These are phyloP conservation scores for Amblyjoppa fuscipennis DNA, from an alignment of 2,888 invertebrate species.

Conservation along the genomic window DNA sequence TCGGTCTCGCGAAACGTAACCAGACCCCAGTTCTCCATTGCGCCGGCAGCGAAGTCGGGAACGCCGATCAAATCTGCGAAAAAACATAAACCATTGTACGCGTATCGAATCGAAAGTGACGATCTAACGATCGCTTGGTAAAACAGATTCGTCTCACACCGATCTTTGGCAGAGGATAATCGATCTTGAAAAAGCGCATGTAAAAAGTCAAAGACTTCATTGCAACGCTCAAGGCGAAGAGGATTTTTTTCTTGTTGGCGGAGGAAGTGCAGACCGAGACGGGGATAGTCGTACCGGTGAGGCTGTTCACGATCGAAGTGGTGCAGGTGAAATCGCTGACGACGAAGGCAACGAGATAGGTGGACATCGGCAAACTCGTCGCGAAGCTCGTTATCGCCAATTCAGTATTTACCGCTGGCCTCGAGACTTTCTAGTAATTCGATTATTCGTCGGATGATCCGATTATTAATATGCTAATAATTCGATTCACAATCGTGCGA, in stretches of 20 bases:
- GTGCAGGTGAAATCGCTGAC: conserved; percentile 73
- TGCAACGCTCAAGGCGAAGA: conserved; percentile 83
- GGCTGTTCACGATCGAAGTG: conserved; percentile 57
- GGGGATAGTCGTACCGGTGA: conserved; percentile 68
- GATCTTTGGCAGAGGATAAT: conserved; percentile 91
- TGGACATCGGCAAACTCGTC: conserved; percentile 72
- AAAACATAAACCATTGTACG: conserved; percentile 87
- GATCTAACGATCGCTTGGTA: background rate
- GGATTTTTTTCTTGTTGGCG: conserved; percentile 66
- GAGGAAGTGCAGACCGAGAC: conserved; percentile 62
- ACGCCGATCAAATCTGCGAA: conserved; percentile 91
- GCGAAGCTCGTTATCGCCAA: conserved; percentile 61
- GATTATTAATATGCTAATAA: background rate
- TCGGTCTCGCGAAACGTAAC: conserved; percentile 86
- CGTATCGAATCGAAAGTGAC: background rate
- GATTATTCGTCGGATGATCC: background rate
- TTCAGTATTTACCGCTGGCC: conserved; percentile 39
- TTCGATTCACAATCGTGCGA: background rate
- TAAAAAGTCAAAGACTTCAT: conserved; percentile 85
- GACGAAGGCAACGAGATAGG: conserved; percentile 74
- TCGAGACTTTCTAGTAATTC: conserved; percentile 51
- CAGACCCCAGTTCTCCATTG: conserved; percentile 98
- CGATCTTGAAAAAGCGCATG: conserved; percentile 87
- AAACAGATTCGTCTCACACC: conserved; percentile 60
- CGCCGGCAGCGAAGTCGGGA: conserved; percentile 93